Conservation (phyloP, 2,113 vertebrate species). For the Brevimyrus niger region DNA sequence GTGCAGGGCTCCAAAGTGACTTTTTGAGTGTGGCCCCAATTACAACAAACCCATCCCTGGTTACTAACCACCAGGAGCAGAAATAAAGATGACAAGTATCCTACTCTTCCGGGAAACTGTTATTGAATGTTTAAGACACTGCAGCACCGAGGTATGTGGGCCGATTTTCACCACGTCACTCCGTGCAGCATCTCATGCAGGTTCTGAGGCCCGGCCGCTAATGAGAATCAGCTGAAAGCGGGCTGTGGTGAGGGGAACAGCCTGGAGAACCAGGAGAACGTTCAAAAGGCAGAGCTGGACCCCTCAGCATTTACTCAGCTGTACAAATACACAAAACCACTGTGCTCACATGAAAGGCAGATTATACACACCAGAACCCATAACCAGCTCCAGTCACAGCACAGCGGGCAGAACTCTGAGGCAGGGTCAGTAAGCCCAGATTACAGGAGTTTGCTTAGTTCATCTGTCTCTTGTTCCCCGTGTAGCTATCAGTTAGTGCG, state of each 20-base stretch:
- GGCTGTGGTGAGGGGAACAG: neutral
- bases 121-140: neutral
- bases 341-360: neutral
- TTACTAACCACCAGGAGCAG: neutral
- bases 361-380: neutral
- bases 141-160: neutral
- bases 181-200: neutral
- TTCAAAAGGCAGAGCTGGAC: neutral
- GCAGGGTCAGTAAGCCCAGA: neutral
- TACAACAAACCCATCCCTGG: neutral
- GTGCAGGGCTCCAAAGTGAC: neutral
- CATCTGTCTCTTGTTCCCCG: neutral
- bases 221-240: neutral
- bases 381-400: neutral
- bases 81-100: neutral
- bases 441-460: neutral
- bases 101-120: neutral
- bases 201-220: neutral
- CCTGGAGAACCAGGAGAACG: neutral
- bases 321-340: neutral
- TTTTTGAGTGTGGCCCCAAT: neutral
- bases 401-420: neutral
- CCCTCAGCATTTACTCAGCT: neutral
- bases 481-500: neutral
- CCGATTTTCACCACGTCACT: neutral